Evolutionary conservation across 2,113 vertebrate genomes (phyloP).

Genomic region (Beaufortia kweichowensis): DNA sequence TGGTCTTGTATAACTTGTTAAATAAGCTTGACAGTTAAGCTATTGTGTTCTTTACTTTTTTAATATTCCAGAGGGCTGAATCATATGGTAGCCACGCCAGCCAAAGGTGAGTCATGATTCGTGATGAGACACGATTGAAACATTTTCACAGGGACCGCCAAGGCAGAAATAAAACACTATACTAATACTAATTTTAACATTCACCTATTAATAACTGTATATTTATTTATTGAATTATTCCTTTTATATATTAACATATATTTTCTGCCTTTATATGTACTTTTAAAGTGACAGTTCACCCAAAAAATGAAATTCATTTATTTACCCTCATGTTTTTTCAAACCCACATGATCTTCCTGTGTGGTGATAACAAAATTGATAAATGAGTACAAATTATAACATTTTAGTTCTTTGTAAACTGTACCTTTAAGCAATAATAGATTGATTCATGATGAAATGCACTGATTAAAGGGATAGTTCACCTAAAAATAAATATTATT

Average conservation of each 20-base stretch:
- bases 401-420: too few species aligned
- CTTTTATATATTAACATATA: too few species aligned
- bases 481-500: too few species aligned
- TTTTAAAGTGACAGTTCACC: too few species aligned
- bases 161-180: background rate
- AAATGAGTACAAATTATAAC: too few species aligned
- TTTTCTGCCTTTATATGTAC: background rate
- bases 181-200: background rate
- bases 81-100: constrained; percentile 61
- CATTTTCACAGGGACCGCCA: background rate
- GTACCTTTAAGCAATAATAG: too few species aligned
- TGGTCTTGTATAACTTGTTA: background rate
- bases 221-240: background rate
- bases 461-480: too few species aligned
- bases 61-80: constrained; percentile 58
- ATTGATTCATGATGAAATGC: background rate
- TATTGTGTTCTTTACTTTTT: constrained; percentile 17
- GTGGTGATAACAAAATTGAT: too few species aligned
- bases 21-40: background rate
- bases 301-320: too few species aligned
- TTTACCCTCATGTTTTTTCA: too few species aligned
- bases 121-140: constrained; percentile 1
- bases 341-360: too few species aligned
- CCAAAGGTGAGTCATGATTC: constrained; percentile 59
- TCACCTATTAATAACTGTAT: background rate